Percentiles rank a stretch among this genome's conserved stretches.
phyloP scores from a whole-genome alignment of 2,888 invertebrate genomes.

The Folsomia candida region DNA sequence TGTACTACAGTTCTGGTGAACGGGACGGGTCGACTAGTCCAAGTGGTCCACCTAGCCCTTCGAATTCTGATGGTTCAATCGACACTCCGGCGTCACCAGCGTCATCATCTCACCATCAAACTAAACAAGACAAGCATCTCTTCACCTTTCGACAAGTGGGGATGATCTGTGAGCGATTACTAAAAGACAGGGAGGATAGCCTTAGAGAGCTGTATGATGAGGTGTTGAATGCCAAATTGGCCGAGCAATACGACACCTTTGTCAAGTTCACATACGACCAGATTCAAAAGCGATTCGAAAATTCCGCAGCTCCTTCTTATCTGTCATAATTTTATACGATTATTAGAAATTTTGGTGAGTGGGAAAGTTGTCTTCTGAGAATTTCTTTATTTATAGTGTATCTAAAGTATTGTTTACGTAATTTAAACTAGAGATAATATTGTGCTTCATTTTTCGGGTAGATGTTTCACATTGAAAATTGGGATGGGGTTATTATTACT shows the following conservation, averaged over 20 bases:
- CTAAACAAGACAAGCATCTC: slow-evolving; percentile 70
- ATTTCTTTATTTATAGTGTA: no score
- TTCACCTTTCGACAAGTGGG: slow-evolving; percentile 95
- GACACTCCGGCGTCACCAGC: not conserved
- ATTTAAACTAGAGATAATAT: no score
- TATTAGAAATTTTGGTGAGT: no score
- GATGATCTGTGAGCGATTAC: slow-evolving; percentile 93
- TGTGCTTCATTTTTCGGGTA: no score
- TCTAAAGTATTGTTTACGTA: no score
- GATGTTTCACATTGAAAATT: no score
- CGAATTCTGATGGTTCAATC: not conserved
- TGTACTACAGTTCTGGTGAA: slow-evolving; percentile 63
- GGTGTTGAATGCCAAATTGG: slow-evolving; percentile 86
- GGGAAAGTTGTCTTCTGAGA: no score
- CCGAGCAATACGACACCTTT: slow-evolving; percentile 97
- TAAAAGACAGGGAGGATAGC: slow-evolving; percentile 90
- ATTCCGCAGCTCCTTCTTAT: slow-evolving; percentile 52
- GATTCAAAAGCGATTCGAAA: slow-evolving; percentile 72
- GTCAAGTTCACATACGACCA: slow-evolving; percentile 98
- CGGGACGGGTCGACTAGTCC: slow-evolving; percentile 23
- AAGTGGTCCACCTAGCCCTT: slow-evolving; percentile 36
- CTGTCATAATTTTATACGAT: slow-evolving; percentile 36
- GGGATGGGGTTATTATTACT: no score
- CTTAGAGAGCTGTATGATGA: slow-evolving; percentile 92
- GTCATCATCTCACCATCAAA: not conserved